Percentiles rank a stretch among this genome's conserved stretches.
Evolutionary conservation across 1,140 invertebrate genomes (phyloP).

Genomic region (Zaprionus ghesquierei): DNA sequence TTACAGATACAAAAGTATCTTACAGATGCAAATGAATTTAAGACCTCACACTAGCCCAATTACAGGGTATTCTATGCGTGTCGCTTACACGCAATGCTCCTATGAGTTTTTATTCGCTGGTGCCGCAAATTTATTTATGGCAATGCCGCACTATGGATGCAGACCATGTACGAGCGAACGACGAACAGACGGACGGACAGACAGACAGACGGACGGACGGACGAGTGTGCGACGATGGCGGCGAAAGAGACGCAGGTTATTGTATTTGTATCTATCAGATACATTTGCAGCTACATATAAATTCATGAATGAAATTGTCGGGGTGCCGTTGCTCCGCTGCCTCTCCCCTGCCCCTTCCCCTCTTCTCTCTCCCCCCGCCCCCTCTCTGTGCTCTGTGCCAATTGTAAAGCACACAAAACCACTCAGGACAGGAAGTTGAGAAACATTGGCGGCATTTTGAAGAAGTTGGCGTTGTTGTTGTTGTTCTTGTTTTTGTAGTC

Average conservation of each 20-base stretch:
- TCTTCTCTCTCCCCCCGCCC: neutral
- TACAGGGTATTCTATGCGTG: neutral
- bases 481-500: slow-evolving; percentile 3
- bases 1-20: neutral
- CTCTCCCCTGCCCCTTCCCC: neutral
- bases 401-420: slow-evolving; percentile 36
- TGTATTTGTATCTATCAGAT: slow-evolving; percentile 61
- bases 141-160: slow-evolving; percentile 75
- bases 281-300: slow-evolving; percentile 52
- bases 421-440: slow-evolving; percentile 72
- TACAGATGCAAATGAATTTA: neutral
- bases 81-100: neutral
- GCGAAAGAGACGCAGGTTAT: slow-evolving; percentile 36
- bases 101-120: slow-evolving; percentile 13
- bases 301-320: slow-evolving; percentile 76
- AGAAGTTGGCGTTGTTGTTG: slow-evolving; percentile 52
- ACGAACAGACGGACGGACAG: neutral
- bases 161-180: slow-evolving; percentile 58
- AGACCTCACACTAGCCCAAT: neutral
- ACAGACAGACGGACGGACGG: neutral
- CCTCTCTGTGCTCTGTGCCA: neutral
- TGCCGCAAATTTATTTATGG: slow-evolving; percentile 63
- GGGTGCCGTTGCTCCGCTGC: slow-evolving; percentile 1
- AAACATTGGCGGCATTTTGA: slow-evolving; percentile 77
- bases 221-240: neutral